Percentiles rank a stretch among this genome's conserved stretches.
These are phyloP conservation scores for Mactromeris polynyma DNA, from an alignment of 2,888 invertebrate genomes.

Conservation along the genomic window DNA sequence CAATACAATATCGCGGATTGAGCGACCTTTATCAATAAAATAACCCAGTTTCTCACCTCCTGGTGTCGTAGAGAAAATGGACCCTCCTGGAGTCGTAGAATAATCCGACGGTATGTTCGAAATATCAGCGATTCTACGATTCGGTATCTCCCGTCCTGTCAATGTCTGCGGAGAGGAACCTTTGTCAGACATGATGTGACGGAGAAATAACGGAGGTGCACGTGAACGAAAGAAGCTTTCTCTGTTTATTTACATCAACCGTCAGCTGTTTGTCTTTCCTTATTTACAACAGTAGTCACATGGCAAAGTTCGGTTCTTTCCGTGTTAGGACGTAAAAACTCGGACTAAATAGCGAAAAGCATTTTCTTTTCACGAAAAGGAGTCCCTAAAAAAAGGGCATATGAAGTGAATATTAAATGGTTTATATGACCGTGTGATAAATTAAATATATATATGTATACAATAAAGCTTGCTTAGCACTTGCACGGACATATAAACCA, in stretches of 20 bases:
- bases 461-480: no score
- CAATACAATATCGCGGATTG: background rate
- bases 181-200: constrained; percentile 73
- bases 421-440: no score
- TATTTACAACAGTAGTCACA: constrained; percentile 61
- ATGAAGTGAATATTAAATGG: no score
- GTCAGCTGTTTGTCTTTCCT: constrained; percentile 67
- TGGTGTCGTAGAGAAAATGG: constrained; percentile 97
- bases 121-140: constrained; percentile 92
- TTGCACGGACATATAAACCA: no score
- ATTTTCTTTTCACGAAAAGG: no score
- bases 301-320: constrained; percentile 51
- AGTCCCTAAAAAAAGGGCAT: no score
- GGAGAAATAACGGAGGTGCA: constrained; percentile 31
- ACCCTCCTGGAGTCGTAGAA: constrained; percentile 97
- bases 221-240: constrained; percentile 41
- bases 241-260: constrained; percentile 55
- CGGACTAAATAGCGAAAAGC: background rate
- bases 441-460: no score
- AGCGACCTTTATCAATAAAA: constrained; percentile 1
- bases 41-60: constrained; percentile 91
- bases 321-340: constrained; percentile 11
- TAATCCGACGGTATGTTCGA: constrained; percentile 95
- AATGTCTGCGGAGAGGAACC: constrained; percentile 70
- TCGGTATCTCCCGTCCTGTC: constrained; percentile 90